A percentile compares a stretch with the other conserved stretches of the same genome.
Evolutionary conservation across 2,888 invertebrate genomes (phyloP).

Genomic region (Athetis lepigone): DNA sequence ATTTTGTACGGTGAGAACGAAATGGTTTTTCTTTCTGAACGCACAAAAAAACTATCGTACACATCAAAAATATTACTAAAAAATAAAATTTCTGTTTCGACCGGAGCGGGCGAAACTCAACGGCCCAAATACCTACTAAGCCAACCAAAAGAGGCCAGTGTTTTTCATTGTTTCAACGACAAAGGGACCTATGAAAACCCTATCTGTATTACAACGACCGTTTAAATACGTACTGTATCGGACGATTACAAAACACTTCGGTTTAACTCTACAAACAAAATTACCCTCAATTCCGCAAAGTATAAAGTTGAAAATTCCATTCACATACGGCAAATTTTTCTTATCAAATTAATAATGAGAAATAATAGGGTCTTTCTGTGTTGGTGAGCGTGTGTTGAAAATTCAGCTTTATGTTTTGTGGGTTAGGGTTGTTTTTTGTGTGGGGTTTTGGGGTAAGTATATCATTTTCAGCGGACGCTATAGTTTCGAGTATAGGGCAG

Average conservation of each 20-base stretch:
- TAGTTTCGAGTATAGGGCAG: constrained; percentile 88
- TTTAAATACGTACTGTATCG: constrained; percentile 69
- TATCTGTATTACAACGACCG: constrained; percentile 70
- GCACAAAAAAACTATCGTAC: too few species aligned
- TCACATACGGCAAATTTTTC: constrained; percentile 74
- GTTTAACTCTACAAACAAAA: constrained; percentile 46
- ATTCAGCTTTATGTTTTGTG: constrained; percentile 61
- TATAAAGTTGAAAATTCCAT: constrained; percentile 72
- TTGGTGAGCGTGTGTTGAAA: constrained; percentile 46
- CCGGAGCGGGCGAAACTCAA: too few species aligned
- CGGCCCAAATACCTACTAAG: too few species aligned
- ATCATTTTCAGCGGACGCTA: constrained; percentile 85
- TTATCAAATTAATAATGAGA: constrained; percentile 89
- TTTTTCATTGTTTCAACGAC: constrained; percentile 67
- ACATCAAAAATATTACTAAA: too few species aligned
- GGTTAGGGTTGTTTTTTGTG: constrained; percentile 72
- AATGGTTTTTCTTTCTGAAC: too few species aligned
- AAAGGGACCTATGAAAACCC: constrained; percentile 64
- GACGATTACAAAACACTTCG: constrained; percentile 52
- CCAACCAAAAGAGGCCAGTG: constrained; percentile 62
- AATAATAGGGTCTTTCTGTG: constrained; percentile 77
- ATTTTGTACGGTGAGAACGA: too few species aligned
- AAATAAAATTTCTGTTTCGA: too few species aligned
- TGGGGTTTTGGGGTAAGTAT: constrained; percentile 75
- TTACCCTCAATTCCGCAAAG: constrained; percentile 49